A percentile compares a stretch with the other conserved stretches of the same genome.
Conservation (phyloP, 2,113 vertebrate genomes). For the Platysteira castanea region DNA sequence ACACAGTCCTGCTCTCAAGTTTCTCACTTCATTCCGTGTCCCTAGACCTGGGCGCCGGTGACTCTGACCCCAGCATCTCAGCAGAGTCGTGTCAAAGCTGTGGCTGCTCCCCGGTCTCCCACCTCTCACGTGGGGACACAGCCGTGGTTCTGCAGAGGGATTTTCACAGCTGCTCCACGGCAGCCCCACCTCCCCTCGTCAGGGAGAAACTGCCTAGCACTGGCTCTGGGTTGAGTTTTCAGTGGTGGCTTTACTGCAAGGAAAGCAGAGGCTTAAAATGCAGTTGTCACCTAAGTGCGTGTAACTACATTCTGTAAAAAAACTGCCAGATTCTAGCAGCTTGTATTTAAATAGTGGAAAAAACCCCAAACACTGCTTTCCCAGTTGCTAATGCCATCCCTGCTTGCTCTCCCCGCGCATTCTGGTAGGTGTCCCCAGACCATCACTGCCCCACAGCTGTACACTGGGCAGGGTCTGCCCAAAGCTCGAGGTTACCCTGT, state of each 20-base stretch:
- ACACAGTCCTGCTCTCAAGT: not conserved
- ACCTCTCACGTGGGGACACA: fast-evolving
- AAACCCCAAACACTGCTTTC: not conserved
- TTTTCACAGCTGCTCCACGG: not conserved
- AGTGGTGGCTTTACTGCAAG: not conserved
- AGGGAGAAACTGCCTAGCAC: not conserved
- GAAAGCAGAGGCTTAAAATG: not conserved
- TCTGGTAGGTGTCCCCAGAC: not conserved
- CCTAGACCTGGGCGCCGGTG: fast-evolving
- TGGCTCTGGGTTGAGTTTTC: not conserved
- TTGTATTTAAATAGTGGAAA: not conserved
- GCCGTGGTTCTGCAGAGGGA: not conserved
- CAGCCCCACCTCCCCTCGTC: not conserved
- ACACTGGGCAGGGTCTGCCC: not conserved
- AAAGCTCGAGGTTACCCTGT: not conserved
- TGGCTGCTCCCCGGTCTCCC: not conserved
- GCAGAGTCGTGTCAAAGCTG: not conserved
- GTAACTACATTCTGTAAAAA: not conserved
- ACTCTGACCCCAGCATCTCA: not conserved
- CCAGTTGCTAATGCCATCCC: not conserved
- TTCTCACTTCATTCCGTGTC: not conserved
- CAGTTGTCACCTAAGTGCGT: not conserved
- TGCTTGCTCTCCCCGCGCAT: fast-evolving
- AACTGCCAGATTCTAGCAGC: not conserved
- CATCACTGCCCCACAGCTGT: too few species aligned